A percentile compares a stretch with the other conserved stretches of the same genome.
phyloP scores from a whole-genome alignment of 2,888 invertebrate species.

The Liposcelis brunnea region DNA sequence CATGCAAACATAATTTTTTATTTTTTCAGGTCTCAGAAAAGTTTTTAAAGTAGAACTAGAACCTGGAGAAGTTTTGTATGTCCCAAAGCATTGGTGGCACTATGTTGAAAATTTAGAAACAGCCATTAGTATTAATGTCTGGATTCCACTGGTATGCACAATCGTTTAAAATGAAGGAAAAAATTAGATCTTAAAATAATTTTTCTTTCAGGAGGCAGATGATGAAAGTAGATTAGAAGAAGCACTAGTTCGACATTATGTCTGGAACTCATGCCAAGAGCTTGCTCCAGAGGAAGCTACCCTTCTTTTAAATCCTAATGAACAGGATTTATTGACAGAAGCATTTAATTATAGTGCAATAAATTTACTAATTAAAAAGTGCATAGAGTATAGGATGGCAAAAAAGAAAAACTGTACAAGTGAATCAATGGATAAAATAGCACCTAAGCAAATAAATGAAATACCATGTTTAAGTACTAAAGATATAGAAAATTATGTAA shows the following conservation, averaged over 20 bases:
- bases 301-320: conserved; percentile 48
- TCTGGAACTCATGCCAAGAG: conserved; percentile 40
- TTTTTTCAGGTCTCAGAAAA: conserved; percentile 19
- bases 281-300: conserved; percentile 31
- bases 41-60: conserved; percentile 45
- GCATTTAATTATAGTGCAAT: conserved; percentile 9
- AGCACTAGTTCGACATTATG: conserved; percentile 46
- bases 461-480: background rate
- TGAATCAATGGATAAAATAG: background rate
- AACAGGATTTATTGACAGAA: conserved; percentile 25
- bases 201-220: conserved; percentile 24
- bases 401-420: background rate
- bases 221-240: conserved; percentile 39
- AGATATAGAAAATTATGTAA: background rate
- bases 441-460: background rate
- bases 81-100: conserved; percentile 95
- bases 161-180: no score
- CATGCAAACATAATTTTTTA: background rate
- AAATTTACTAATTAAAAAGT: background rate
- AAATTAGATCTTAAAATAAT: no score
- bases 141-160: conserved; percentile 50
- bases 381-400: background rate
- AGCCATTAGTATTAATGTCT: conserved; percentile 48
- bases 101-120: conserved; percentile 56
- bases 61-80: conserved; percentile 73